Percentiles rank a stretch among this genome's conserved stretches.
Evolutionary conservation across 1,140 invertebrate genomes (phyloP).

Genomic region (Mamestra configurata): DNA sequence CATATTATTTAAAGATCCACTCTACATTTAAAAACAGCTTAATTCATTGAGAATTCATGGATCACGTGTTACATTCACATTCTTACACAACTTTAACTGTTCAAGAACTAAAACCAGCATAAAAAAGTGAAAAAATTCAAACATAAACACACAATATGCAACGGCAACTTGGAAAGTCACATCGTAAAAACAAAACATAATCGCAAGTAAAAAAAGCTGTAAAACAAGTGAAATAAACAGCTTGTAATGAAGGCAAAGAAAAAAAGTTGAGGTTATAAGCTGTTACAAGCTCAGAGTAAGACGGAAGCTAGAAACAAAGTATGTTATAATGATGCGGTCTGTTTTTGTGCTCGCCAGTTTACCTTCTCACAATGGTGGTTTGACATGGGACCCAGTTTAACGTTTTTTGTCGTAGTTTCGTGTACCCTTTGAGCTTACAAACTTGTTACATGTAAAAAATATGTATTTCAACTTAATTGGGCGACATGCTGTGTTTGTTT

Average conservation of each 20-base stretch:
- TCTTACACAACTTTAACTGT: not conserved
- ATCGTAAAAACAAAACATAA: constrained; percentile 39
- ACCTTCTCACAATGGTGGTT: constrained; percentile 26
- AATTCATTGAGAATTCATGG: too few relatives aligned
- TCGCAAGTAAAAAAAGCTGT: constrained; percentile 43
- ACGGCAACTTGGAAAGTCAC: constrained; percentile 13
- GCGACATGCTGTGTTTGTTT: constrained; percentile 40
- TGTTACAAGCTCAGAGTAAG: not conserved
- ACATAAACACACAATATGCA: not conserved
- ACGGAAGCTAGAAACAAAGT: constrained; percentile 30
- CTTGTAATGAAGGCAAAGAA: constrained; percentile 43
- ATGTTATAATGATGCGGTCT: constrained; percentile 32
- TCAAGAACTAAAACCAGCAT: not conserved
- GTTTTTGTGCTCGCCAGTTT: constrained; percentile 13
- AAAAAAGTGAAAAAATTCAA: constrained; percentile 13
- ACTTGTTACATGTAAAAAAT: constrained; percentile 33
- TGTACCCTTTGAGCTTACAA: constrained; percentile 28
- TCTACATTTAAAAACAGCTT: too few relatives aligned
- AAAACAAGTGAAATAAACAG: constrained; percentile 45
- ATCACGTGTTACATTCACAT: not conserved
- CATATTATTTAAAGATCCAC: too few relatives aligned
- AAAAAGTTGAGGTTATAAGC: constrained; percentile 23
- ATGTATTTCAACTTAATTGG: constrained; percentile 37
- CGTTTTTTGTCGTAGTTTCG: constrained; percentile 29
- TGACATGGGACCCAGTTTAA: constrained; percentile 39